Evolutionary conservation across 2,113 vertebrate genomes (phyloP), one percentile per base, ranked within the genome.

Genomic region (Phasianus colchicus): DNA sequence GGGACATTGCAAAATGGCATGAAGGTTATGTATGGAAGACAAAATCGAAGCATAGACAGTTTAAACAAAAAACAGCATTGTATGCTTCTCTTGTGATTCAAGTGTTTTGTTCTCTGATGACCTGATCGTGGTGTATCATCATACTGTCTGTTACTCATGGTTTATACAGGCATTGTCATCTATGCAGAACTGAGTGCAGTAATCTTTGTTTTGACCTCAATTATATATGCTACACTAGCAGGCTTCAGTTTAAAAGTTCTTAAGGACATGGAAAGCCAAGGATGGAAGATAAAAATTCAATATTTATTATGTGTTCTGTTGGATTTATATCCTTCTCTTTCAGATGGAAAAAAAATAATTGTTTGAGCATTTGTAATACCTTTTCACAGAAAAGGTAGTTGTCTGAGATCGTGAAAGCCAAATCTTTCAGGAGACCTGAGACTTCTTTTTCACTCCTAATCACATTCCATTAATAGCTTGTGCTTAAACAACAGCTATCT

Each of bases 401-500:
- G n/a, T 94, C 85, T 88, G 40, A 74, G 80, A 77, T 27, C 5
- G 15, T 32, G 38, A 93, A 19, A 92, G 42, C 76, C 73, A 90
- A 55, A 67, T 42, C 65, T 72, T 92, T 72, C 20, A 57, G 83
- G 88, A 93, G 83, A 88, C 90, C 76, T 96, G 83, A 95, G 88
- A 60, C 60, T 95, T 95, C 83, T 72, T 86, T 81, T 86, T 80
- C 69, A 67, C 21, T 76, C 64, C 47, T 66, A 52, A 57, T 80
- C 75, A 74, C 47, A 21, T 76, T 30, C 64, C 89, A 65, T 86
- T 93, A 69, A 88, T 84, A 86, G 60, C 17, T 27, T 30, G 7
- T 47, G 22, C 40, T 78, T 65, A 38, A 86, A 78, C 32, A 91
- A 81, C 55, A 83, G 13, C 27, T 40, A 43, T 65, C n/a, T 69